These are phyloP conservation scores for Myodes glareolus DNA, from an alignment of 2,113 vertebrate genomes.

Conservation along the genomic window DNA sequence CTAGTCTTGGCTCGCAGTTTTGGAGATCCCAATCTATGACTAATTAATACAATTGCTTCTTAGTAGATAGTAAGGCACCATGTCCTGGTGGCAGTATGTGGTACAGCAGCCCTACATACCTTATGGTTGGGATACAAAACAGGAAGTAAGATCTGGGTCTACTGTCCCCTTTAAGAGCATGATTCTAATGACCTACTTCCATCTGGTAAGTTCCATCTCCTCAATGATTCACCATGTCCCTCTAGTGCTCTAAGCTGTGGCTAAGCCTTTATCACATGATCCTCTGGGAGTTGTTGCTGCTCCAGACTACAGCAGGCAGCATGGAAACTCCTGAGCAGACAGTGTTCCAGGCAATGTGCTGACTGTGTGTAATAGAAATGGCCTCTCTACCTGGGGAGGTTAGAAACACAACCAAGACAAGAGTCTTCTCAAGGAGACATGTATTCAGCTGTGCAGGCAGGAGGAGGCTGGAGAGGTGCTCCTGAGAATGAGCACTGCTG, in stretches of 20 bases:
- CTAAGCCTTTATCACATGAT: fast-evolving
- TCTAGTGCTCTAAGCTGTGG: fast-evolving
- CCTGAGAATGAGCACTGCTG: neutral
- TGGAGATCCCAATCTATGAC: too few species aligned
- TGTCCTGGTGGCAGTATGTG: neutral
- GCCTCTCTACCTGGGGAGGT: neutral
- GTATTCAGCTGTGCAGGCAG: fast-evolving
- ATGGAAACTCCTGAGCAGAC: neutral
- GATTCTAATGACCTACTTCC: neutral
- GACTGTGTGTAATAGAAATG: fast-evolving
- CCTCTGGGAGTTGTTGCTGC: too few species aligned
- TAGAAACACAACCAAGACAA: neutral
- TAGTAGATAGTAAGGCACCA: neutral
- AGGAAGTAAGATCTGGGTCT: neutral
- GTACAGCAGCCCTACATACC: neutral
- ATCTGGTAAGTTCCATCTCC: fast-evolving
- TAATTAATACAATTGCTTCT: neutral
- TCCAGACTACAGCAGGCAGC: neutral
- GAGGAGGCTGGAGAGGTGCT: neutral
- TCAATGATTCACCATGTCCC: neutral
- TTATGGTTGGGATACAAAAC: too few species aligned
- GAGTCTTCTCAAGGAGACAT: neutral
- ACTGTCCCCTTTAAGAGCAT: fast-evolving
- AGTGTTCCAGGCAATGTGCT: neutral
- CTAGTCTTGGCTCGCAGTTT: neutral